These are phyloP conservation scores for Prunella fulvescens DNA, from an alignment of 2,113 vertebrate species.

Conservation along the genomic window DNA sequence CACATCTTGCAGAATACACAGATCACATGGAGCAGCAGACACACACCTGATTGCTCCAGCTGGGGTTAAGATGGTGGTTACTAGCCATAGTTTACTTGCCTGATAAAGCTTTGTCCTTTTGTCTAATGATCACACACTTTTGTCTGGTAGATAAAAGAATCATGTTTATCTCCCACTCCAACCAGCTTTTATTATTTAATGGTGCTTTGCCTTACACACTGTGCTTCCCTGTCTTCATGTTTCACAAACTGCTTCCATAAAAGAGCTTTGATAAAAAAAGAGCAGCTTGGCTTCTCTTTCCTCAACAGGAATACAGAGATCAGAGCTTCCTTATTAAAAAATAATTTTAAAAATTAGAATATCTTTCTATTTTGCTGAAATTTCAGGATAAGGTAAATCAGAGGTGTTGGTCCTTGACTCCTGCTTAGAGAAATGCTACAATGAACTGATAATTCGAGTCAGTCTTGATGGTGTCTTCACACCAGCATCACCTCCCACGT, in stretches of 20 bases:
- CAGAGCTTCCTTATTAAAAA: not conserved
- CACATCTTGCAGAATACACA: not conserved
- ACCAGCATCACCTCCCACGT: accelerated
- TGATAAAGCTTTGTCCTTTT: not conserved
- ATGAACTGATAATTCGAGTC: not conserved
- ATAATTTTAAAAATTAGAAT: not conserved
- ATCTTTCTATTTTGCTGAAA: not conserved
- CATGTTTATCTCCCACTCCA: not conserved
- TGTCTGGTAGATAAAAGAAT: not conserved
- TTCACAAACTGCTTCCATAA: not conserved
- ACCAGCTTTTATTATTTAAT: not conserved
- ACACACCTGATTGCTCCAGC: not conserved
- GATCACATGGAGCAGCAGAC: not conserved
- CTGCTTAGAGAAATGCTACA: not conserved
- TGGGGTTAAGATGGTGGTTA: not conserved
- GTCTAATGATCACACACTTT: not conserved
- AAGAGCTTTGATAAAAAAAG: not conserved
- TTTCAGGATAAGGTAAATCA: not conserved
- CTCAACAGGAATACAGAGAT: not conserved
- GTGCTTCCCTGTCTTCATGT: not conserved
- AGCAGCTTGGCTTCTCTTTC: not conserved
- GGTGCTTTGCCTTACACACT: not conserved
- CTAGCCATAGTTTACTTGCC: not conserved
- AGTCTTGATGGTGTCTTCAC: not conserved
- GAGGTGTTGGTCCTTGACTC: not conserved